Base-by-base conservation (phyloP, 1,140 invertebrate genomes). In the Vanessa tameamea region DNA sequence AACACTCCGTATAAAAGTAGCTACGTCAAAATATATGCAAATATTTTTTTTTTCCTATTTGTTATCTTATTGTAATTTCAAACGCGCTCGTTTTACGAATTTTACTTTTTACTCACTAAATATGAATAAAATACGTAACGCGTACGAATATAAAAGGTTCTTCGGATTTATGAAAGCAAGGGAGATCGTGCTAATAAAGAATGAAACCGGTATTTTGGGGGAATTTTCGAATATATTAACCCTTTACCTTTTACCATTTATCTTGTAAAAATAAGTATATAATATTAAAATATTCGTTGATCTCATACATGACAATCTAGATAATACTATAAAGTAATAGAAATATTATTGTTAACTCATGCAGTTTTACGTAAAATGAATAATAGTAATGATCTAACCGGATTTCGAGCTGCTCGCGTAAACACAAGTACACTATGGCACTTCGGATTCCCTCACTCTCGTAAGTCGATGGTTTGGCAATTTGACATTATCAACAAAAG, bases 81-180 rank as follows among this genome's bases (percentile, higher is more conserved):
- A 51, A 23, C 63, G 71, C 68, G 73, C 57, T 66, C 73, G 67
- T 51, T 67, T 64, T 53, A 75, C 53, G 69, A 64, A 61, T 67
- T 75, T 75, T 53, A 63, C 63, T 68, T 69, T 75, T 55, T 55
- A 55, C 51, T 55, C 16, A 67, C 73, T 75, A 71, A 75, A 75
- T 67, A 75, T 75, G 73, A 75, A 75, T 75, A 75, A 75, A 69
- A 75, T 67, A 75, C 73, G 69, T 51, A 71, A 66, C 47, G 51
- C 73, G 73, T 59, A 53, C 50, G 73, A 71, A 75, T 66, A 75
- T 75, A 75, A 75, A 75, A 71, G 64, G 69, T 64, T 71, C 51
- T 75, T 70, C 73, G 64, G 73, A 75, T 75, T 75, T 75, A 75
- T 69, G 73, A 75, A 75, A 70, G 67, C 67, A 69, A 70, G 55